These are phyloP conservation scores for Scytalopus superciliaris DNA, from an alignment of 2,113 vertebrate species.

Conservation along the genomic window DNA sequence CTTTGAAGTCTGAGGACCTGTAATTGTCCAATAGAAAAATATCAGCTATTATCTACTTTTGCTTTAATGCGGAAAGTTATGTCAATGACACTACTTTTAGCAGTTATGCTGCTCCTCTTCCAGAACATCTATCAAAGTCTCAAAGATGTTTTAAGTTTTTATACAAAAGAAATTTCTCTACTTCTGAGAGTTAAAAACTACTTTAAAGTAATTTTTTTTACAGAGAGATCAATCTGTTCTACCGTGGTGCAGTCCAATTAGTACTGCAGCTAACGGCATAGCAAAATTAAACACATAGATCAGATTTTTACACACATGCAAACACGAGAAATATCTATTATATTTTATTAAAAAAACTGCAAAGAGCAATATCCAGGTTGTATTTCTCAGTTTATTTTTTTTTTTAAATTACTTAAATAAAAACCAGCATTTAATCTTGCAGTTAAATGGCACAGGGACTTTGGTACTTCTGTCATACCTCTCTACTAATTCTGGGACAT, in stretches of 20 bases:
- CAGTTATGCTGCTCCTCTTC: background rate
- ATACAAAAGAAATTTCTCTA: background rate
- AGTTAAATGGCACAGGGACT: background rate
- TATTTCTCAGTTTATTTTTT: background rate
- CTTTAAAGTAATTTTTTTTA: background rate
- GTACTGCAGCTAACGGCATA: background rate
- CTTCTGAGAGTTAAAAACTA: background rate
- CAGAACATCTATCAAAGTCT: background rate
- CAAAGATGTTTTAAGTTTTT: background rate
- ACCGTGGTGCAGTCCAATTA: rapidly evolving
- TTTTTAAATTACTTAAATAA: too few species aligned
- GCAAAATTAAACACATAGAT: background rate
- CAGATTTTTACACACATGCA: background rate
- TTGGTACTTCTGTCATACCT: background rate
- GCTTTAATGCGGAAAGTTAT: background rate
- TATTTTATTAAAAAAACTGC: too few species aligned
- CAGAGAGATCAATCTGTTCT: background rate
- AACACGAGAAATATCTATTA: background rate
- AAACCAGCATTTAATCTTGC: background rate
- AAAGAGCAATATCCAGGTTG: background rate
- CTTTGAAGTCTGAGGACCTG: background rate
- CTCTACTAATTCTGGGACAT: background rate
- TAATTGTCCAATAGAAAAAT: background rate
- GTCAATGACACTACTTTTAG: background rate
- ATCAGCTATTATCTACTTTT: background rate